These are phyloP conservation scores for Styela plicata DNA, from an alignment of 23 tunicate species.

Conservation along the genomic window DNA sequence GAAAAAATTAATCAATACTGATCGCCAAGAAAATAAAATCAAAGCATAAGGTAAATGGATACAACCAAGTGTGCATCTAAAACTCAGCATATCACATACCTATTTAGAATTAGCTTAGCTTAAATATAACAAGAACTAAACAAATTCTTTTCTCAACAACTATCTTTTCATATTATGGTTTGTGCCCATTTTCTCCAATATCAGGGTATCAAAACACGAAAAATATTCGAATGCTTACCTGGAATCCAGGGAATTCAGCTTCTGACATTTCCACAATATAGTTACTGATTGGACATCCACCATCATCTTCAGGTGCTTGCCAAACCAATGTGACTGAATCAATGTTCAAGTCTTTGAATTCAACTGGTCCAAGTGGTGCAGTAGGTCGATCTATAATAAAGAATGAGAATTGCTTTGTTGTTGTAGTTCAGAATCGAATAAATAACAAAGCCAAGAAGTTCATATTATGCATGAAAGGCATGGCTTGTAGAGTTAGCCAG, in stretches of 20 bases:
- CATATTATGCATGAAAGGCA: too few relatives aligned
- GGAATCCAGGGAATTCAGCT: slow-evolving; percentile 34
- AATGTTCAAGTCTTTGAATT: slow-evolving; percentile 28
- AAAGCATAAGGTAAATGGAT: neutral
- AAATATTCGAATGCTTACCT: neutral
- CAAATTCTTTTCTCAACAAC: too few relatives aligned
- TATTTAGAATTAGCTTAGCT: too few relatives aligned
- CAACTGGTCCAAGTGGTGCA: slow-evolving; percentile 45
- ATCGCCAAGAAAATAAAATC: neutral
- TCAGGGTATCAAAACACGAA: too few relatives aligned
- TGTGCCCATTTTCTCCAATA: too few relatives aligned
- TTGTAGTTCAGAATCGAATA: too few relatives aligned
- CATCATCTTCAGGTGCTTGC: slow-evolving; percentile 47
- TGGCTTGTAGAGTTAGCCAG: too few relatives aligned
- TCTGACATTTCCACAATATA: slow-evolving; percentile 41
- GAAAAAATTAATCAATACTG: neutral
- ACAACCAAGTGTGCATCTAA: too few relatives aligned
- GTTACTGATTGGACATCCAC: slow-evolving; percentile 42
- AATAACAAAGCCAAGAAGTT: too few relatives aligned
- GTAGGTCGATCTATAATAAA: slow-evolving; percentile 31
- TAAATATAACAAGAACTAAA: too few relatives aligned
- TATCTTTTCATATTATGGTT: too few relatives aligned
- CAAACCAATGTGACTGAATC: slow-evolving; percentile 32
- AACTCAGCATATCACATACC: neutral
- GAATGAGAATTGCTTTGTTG: too few relatives aligned